Conservation (phyloP, 2,797 vertebrate species). For the Silurus lanzhouensis region DNA sequence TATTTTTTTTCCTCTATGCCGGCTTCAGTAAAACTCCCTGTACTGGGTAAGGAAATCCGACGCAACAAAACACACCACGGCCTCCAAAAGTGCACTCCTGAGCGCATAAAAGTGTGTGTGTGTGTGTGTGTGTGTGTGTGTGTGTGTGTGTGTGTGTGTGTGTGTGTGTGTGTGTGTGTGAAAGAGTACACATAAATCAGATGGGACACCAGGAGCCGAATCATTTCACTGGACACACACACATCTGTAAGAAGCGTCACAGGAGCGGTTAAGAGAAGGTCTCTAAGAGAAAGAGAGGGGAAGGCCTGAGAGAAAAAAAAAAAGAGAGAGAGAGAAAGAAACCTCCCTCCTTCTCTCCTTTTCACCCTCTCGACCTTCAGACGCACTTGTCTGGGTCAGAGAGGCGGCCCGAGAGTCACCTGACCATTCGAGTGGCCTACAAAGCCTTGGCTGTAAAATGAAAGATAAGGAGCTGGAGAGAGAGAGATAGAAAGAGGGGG, state of each 20-base stretch:
- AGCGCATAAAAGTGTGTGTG: neutral
- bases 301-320: neutral
- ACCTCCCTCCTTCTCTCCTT: slow-evolving; percentile 12
- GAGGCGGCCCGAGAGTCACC: slow-evolving; percentile 65
- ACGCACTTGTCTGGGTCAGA: slow-evolving; percentile 65
- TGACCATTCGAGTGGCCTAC: slow-evolving; percentile 71
- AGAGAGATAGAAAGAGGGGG: slow-evolving; percentile 44
- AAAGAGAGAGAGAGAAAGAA: neutral
- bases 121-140: neutral
- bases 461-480: slow-evolving; percentile 66
- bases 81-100: neutral
- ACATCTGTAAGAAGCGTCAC: neutral
- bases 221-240: neutral
- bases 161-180: neutral
- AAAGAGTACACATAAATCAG: neutral
- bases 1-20: neutral
- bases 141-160: neutral
- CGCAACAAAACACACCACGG: neutral
- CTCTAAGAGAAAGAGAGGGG: slow-evolving; percentile 9
- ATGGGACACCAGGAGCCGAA: neutral
- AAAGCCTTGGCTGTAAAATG: slow-evolving; percentile 68
- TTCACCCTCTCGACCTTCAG: slow-evolving; percentile 64
- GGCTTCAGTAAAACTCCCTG: neutral
- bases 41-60: neutral
- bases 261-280: neutral